Evolutionary conservation across 2,888 invertebrate genomes (phyloP), one percentile per base, ranked within the genome.

Genomic region (Eupithecia pulchellata): DNA sequence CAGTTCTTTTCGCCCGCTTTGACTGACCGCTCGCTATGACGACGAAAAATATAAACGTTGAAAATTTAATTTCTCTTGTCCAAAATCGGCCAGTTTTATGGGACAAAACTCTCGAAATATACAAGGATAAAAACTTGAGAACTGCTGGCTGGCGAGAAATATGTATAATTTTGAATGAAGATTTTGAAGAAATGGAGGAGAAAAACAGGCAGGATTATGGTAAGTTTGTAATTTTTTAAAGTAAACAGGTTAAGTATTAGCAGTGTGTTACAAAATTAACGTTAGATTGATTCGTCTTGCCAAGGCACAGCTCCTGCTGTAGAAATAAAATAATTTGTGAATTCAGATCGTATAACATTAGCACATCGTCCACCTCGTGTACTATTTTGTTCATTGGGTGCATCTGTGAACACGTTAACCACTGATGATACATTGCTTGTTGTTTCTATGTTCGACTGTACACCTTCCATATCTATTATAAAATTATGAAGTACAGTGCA

Each of bases 401-500:
- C 72, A 70, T 73, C 68, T 63, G 32, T 74, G 72, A 73, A 76
- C 74, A 73, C 73, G 71, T 73, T 73, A 72, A 68, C 74, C 73
- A 71, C 71, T 68, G 73, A 74, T 76, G 72, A 69, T 69, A 67
- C 74, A 69, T 76, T 72, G 69, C 72, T 76, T 71, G 72, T 74
- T 76, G 72, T 75, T 75, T 71, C 70, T 65, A 70, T 72, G 66
- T 72, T 70, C 66, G 68, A 68, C 52, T 65, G 65, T 65, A 52
- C 65, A 47, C 47, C 47, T 47, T 47, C 47, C 67, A 63, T 73
- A 62, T 75, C 60, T 66, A 68, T 75, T 69, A 75, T 68, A 73
- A 65, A 75, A 69, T 79, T 79, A 71, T 79, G 78, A 52, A 79
- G 69, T 57, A 77, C 71, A 67, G 77, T 74, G 74, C 81, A 79